Evolutionary conservation across 2,113 vertebrate genomes (phyloP).

Genomic region (Notothenia coriiceps): DNA sequence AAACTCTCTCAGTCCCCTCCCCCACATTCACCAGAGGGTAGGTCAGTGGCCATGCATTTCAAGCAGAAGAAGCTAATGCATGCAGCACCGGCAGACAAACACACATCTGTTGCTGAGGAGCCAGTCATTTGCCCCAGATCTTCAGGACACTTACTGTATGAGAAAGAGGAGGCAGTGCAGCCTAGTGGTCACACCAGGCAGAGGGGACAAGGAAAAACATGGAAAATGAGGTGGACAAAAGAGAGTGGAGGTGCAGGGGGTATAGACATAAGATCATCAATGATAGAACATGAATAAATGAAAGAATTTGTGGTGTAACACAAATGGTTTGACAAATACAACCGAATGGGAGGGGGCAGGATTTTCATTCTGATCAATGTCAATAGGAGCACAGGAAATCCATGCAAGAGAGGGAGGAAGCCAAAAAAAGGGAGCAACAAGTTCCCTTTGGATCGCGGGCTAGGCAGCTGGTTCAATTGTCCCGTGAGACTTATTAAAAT

Average conservation of each 20-base stretch:
- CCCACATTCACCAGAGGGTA: constrained; percentile 53
- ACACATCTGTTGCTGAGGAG: constrained; percentile 79
- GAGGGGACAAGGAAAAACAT: constrained; percentile 35
- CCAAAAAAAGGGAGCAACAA: constrained; percentile 69
- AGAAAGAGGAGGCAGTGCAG: constrained; percentile 82
- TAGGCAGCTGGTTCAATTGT: constrained; percentile 69
- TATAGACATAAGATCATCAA: constrained; percentile 32
- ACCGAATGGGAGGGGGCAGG: not conserved
- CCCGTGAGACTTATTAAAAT: constrained; percentile 83
- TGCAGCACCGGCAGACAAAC: constrained; percentile 68
- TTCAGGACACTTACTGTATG: constrained; percentile 49
- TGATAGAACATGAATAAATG: constrained; percentile 25
- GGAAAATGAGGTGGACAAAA: constrained; percentile 6
- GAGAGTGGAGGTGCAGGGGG: not conserved
- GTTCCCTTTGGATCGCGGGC: constrained; percentile 73
- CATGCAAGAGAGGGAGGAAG: constrained; percentile 16
- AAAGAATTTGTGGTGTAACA: constrained; percentile 46
- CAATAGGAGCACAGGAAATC: constrained; percentile 43
- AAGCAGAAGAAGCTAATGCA: constrained; percentile 60
- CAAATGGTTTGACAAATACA: constrained; percentile 42
- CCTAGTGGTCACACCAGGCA: constrained; percentile 80
- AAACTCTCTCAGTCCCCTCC: constrained; percentile 22
- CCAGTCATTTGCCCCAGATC: constrained; percentile 74
- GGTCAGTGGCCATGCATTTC: constrained; percentile 66
- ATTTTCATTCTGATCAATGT: constrained; percentile 67